A percentile compares a stretch with the other conserved stretches of the same genome.
Conservation (phyloP, 2,797 vertebrate species). For the Hapalemur alaotrensis region DNA sequence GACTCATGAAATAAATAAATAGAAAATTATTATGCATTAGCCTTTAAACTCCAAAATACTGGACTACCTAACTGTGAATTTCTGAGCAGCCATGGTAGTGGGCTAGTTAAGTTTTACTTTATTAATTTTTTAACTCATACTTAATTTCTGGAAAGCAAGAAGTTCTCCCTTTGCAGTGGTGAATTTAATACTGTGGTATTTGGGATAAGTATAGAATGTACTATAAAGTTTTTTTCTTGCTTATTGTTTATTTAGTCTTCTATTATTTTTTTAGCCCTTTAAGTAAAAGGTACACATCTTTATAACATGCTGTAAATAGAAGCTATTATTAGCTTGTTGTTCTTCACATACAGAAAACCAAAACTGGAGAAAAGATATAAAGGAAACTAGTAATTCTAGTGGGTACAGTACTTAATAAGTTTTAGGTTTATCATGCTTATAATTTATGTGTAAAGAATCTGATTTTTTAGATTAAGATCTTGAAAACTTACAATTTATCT, state of each 20-base stretch:
- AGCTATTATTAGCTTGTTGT: neutral
- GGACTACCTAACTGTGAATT: neutral
- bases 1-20: conserved; percentile 39
- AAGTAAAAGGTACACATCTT: neutral
- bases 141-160: conserved; percentile 32
- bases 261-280: neutral
- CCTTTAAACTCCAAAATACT: neutral
- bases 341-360: neutral
- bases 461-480: neutral
- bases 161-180: neutral
- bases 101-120: conserved; percentile 2
- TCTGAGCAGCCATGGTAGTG: neutral
- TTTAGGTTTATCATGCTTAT: conserved; percentile 7
- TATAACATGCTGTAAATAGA: neutral
- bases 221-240: neutral
- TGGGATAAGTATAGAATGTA: neutral
- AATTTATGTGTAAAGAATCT: neutral
- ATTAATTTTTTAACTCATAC: conserved; percentile 2
- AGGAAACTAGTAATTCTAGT: conserved; percentile 21
- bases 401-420: neutral
- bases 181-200: neutral
- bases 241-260: neutral
- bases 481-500: neutral
- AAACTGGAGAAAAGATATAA: conserved; percentile 25
- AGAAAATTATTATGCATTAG: conserved; percentile 14